Percentiles rank a stretch among this genome's conserved stretches.
Evolutionary conservation across 2,113 vertebrate genomes (phyloP).

Genomic region (Laticauda laticaudata): DNA sequence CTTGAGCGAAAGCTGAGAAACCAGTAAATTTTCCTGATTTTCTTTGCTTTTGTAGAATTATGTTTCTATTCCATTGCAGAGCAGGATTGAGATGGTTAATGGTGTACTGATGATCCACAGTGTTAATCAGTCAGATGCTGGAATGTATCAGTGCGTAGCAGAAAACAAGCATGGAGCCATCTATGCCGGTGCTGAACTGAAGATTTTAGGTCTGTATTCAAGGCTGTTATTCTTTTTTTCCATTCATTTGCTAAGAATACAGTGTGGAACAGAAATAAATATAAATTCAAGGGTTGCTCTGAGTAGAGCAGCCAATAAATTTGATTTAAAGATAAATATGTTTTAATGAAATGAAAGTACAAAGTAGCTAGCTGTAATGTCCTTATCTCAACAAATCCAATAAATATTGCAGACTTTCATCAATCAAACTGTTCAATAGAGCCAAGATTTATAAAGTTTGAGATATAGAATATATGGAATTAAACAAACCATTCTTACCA

Average conservation of each 20-base stretch:
- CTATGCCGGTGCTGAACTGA: conserved; percentile 86
- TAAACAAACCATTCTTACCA: conserved; percentile 10
- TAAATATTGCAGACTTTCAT: background rate
- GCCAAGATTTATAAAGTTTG: background rate
- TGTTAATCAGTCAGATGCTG: conserved; percentile 86
- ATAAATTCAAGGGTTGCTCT: background rate
- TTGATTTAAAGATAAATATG: background rate
- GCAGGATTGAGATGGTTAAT: conserved; percentile 81
- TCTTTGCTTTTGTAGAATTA: conserved; percentile 43
- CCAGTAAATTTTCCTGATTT: background rate
- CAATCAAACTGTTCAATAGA: background rate
- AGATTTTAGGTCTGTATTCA: conserved; percentile 82
- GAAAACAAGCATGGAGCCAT: conserved; percentile 90
- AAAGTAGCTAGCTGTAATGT: background rate
- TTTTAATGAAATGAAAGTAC: background rate
- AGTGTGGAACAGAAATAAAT: background rate
- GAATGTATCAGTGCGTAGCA: conserved; percentile 95
- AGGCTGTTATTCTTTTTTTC: background rate
- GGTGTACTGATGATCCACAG: conserved; percentile 83
- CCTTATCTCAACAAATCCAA: background rate
- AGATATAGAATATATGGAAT: background rate
- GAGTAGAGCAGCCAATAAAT: background rate
- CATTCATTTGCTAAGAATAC: background rate
- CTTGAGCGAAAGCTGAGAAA: background rate
- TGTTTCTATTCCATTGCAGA: conserved; percentile 75